Evolutionary conservation across 2,888 invertebrate species (phyloP), one percentile per base, ranked within the genome.

Genomic region (Drosophila ezoana): DNA sequence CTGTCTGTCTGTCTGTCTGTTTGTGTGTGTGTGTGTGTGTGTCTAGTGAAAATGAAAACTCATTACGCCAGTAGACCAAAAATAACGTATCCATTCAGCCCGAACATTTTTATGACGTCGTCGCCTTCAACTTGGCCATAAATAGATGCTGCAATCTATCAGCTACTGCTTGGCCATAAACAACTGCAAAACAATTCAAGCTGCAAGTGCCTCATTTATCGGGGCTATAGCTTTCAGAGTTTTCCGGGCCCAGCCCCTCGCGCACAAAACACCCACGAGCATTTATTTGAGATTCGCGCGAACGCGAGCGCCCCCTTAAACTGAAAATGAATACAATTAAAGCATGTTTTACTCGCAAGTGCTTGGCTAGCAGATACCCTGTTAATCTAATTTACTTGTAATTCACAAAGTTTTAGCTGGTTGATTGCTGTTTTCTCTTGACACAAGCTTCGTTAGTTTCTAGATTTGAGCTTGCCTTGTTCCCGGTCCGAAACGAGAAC

Each of bases 51-150:
- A 86, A 87, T 51, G 71, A 80, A 83, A 87, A 84, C 72, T 83
- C 87, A 83, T 88, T 82, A 86, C 72, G 86, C 86, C 69, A 71
- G 62, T 66, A 16, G 61, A 59, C 82, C 72, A 84, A 87, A 87
- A 87, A 81, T 87, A 87, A 67, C 64, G 44, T 41, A 69, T 49
- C 61, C 65, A 66, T 72, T 65, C 70, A 64, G 62, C 66, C 64
- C 60, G 41, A 54, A 52, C 20, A 20, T 47, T 61, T 62, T 67
- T 47, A 52, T 81, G 82, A 77, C 78, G 81, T 73, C 60, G 70
- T 68, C 62, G 54, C 65, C 65, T 68, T 85, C 64, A 76, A 80
- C 72, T 71, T 80, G 77, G 62, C 76, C 76, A 70, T 79, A 79
- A 79, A 69, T 56, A 79, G 79, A 44, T 48, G 20, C 44, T 41